Base-by-base conservation (phyloP, 2,113 vertebrate species). In the Ia io region DNA sequence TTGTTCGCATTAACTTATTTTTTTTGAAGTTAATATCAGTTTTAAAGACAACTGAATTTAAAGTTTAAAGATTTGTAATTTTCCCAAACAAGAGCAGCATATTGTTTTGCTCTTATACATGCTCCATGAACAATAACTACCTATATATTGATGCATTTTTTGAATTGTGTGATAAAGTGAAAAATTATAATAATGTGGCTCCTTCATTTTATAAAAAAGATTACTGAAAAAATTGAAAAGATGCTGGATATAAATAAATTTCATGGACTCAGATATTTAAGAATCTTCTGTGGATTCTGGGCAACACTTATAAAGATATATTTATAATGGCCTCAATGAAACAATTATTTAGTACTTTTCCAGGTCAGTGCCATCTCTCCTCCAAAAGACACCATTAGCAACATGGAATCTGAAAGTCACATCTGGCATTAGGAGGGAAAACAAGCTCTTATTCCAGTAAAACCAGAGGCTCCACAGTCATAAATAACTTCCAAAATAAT, bases 231-330 rank as follows among this genome's bases (percentile, higher is more conserved):
- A 91, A 47, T 12, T 4, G 17, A 96, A 80, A 93, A 97, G 96
- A 94, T 91, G 82, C 70, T 80, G 11, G n/a, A 83, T 93, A 94
- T 96, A 83, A 95, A 97, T 94, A 96, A 65, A 87, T 82, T 63
- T 76, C 40, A 85, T 93, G 79, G 85, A 76, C 32, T 94, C 65
- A 83, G 49, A 92, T 90, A 94, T 84, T 53, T 88, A 32, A 13
- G 18, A 17, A 77, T 83, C 6, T 82, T 95, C 65, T 51, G 1
- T 93, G 42, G 30, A 71, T 94, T 95, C n/a, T 44, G n/a, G 67
- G 32, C 73, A 92, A 44, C 44, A 42, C 22, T 92, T 84, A 5
- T 47, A 32, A 74, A 92, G 51, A 73, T 73, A 40, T 79, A 84
- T 84, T 96, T 93, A 77, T 78, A 22, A 70, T 20, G 83, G 37